Evolutionary conservation across 2,113 vertebrate species (phyloP), one percentile per base, ranked within the genome.

Genomic region (Merops nubicus): DNA sequence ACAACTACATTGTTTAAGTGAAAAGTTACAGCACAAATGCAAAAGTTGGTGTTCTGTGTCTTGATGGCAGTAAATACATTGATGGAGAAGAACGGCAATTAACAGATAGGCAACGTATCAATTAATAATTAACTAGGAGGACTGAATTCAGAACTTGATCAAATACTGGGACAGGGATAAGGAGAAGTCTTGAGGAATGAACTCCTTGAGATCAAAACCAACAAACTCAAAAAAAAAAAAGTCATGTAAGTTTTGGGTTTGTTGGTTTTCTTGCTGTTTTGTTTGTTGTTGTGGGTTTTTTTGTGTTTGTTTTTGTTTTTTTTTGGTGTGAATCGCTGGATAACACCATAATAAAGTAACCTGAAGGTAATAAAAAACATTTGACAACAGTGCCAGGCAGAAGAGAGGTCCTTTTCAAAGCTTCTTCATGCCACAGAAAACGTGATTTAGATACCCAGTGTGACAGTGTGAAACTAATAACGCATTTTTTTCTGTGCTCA

Each of bases 371-470:
- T 28, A 4, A 86, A 83, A 79, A 68, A 19, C 7, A 9, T 69
- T 38, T 84, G 34, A 56, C 19, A 29, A 8, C 56, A 45, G 15
- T 50, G 14, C 4, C 9, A 29, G 15, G 26, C 33, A 77, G 40
- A 94, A 68, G 8, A 67, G 23, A 36, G 3, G 7, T 47, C 57
- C 64, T 91, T 12, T 13, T 76, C 14, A 56, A 51, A 69, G 26
- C 22, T 17, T 33, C 7, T 89, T 72, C 2, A 3, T 31, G 31
- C 28, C 48, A 29, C 11, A 26, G 20, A 40, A 65, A n/a, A 56
- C 40, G 13, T 43, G 22, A 5, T 57, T 88, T 88, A 59, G 23
- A 40, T 72, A 67, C 9, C 11, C 11, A 25, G 0, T 0, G 0
- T 42, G 43, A 19, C 29, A 63, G 34, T 60, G 34, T 73, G 68